Conservation (phyloP, 2,113 vertebrate genomes). For the Natator depressus region DNA sequence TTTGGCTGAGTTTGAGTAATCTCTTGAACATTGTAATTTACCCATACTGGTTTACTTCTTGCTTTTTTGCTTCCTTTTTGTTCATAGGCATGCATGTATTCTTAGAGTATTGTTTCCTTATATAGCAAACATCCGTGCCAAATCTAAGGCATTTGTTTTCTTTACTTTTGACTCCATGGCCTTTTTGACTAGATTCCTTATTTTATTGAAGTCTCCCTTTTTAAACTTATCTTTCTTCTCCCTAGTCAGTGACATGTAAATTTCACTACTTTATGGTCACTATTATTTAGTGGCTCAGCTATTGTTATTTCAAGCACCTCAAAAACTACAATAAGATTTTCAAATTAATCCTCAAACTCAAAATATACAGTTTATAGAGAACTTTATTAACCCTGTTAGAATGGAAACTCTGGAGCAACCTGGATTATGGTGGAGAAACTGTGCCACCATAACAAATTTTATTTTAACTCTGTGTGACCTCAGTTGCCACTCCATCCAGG, state of each 20-base stretch:
- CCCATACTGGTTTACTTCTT: not conserved
- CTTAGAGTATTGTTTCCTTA: not conserved
- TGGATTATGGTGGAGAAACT: not conserved
- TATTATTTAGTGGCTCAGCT: not conserved
- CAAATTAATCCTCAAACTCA: not conserved
- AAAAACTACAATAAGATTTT: not conserved
- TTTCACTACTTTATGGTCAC: not conserved
- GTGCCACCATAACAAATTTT: not conserved
- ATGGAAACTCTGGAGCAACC: not conserved
- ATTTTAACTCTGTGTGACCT: not conserved
- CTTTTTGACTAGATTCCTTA: not conserved
- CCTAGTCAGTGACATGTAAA: not conserved
- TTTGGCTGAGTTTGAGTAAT: not conserved
- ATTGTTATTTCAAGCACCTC: not conserved
- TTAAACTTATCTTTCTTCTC: not conserved
- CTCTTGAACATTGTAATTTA: rapidly evolving
- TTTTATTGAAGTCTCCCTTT: not conserved
- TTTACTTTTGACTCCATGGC: not conserved
- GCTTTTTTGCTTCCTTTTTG: not conserved
- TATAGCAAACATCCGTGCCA: not conserved
- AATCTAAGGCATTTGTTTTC: not conserved
- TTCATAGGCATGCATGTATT: not conserved
- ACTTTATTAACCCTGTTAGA: not conserved
- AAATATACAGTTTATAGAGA: not conserved
- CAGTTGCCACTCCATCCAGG: not conserved